Percentiles rank a stretch among this genome's conserved stretches.
Conservation (phyloP, 2,113 vertebrate species). For the Uria lomvia region DNA sequence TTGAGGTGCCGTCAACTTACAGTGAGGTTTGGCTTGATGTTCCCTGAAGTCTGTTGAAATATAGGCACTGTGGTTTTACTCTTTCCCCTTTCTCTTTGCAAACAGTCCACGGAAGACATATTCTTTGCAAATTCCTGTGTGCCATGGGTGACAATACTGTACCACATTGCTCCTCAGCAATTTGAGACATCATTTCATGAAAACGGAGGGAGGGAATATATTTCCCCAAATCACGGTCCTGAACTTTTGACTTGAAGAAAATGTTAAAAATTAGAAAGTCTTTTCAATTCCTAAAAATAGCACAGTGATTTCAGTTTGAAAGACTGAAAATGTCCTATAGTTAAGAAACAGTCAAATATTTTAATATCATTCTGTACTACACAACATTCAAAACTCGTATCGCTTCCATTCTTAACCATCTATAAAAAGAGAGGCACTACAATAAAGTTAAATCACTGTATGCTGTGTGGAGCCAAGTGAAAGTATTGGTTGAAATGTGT, state of each 20-base stretch:
- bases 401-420: not conserved
- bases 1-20: not conserved
- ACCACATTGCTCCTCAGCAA: not conserved
- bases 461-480: not conserved
- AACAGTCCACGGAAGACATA: not conserved
- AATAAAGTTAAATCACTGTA: conserved; percentile 52
- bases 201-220: not conserved
- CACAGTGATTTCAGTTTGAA: conserved; percentile 14
- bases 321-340: conserved; percentile 28
- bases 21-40: not conserved
- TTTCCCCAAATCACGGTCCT: not conserved
- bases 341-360: conserved; percentile 46
- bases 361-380: conserved; percentile 14
- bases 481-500: not conserved
- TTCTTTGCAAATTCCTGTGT: not conserved
- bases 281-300: not conserved
- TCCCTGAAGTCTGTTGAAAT: not conserved
- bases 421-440: conserved; percentile 29
- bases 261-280: not conserved
- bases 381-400: not conserved
- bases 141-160: not conserved
- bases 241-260: not conserved
- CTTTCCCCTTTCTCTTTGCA: not conserved
- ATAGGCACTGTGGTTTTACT: not conserved
- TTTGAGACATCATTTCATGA: not conserved